Conservation (phyloP, 2,113 vertebrate genomes). For the Cyanoderma ruficeps region DNA sequence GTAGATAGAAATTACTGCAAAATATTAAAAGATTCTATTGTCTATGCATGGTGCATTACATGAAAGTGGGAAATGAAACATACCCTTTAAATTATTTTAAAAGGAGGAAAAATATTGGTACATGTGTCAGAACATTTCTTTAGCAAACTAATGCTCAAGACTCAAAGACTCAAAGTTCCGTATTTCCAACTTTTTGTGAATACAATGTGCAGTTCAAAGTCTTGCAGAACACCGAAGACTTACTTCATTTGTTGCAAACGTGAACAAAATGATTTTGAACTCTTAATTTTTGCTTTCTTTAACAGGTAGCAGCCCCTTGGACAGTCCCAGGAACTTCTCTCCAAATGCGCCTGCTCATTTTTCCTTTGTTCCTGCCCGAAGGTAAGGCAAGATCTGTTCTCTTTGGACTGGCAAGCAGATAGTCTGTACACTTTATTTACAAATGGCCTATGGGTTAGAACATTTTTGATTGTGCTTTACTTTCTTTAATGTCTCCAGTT, state of each 20-base stretch:
- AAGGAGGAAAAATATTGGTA: background rate
- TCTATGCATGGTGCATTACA: background rate
- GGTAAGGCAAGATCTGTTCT: slow-evolving; percentile 76
- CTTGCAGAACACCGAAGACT: background rate
- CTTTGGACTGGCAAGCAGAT: background rate
- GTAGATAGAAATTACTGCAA: background rate
- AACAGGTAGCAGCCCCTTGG: slow-evolving; percentile 93
- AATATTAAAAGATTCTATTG: background rate
- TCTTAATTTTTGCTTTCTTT: background rate
- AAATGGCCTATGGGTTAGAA: background rate
- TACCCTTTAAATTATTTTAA: background rate
- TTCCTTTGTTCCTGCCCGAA: slow-evolving; percentile 93
- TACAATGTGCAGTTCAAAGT: background rate
- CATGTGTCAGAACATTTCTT: background rate
- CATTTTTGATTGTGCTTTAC: background rate
- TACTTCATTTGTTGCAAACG: background rate
- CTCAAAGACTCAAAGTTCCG: background rate
- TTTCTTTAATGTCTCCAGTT: background rate
- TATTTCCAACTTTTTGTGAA: background rate
- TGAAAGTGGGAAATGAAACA: background rate
- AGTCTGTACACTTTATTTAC: background rate
- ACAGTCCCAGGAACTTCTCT: slow-evolving; percentile 97
- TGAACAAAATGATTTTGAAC: background rate
- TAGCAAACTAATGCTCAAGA: background rate
- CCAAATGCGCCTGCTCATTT: slow-evolving; percentile 96